A percentile compares a stretch with the other conserved stretches of the same genome.
phyloP scores from a whole-genome alignment of 30 jellyfish, hydroid and myxozoan species.

The Chrysaora quinquecirrha region DNA sequence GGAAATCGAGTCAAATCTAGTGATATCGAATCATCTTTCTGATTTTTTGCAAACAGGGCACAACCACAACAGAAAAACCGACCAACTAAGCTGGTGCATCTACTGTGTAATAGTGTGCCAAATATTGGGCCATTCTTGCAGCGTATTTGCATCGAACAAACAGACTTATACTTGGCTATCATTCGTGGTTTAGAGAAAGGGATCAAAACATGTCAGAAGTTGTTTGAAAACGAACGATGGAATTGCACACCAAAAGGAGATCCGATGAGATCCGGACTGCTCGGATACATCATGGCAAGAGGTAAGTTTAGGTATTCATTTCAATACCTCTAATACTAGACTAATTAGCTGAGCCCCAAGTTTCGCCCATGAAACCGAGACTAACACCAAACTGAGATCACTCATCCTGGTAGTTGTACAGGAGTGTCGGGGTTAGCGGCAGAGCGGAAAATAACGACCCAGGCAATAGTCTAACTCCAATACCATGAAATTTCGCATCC shows the following conservation, averaged over 20 bases:
- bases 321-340: too few species aligned
- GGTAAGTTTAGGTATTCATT: conserved; percentile 69
- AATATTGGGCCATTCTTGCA: conserved; percentile 65
- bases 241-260: conserved; percentile 84
- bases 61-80: background rate
- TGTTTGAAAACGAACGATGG: conserved; percentile 85
- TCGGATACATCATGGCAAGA: conserved; percentile 93
- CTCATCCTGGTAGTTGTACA: too few species aligned
- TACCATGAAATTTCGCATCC: too few species aligned
- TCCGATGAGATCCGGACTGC: conserved; percentile 44
- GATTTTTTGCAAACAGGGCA: background rate
- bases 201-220: conserved; percentile 68
- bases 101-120: conserved; percentile 62
- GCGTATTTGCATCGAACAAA: conserved; percentile 64
- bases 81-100: conserved; percentile 38
- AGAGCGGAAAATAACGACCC: too few species aligned
- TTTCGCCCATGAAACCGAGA: too few species aligned
- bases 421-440: too few species aligned
- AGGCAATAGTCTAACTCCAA: too few species aligned
- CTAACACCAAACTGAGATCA: too few species aligned
- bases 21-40: background rate
- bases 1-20: too few species aligned
- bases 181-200: conserved; percentile 79
- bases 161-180: conserved; percentile 66
- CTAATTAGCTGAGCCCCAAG: too few species aligned